phyloP scores from a whole-genome alignment of 2,888 invertebrate genomes.

The Caenorhabditis japonica region DNA sequence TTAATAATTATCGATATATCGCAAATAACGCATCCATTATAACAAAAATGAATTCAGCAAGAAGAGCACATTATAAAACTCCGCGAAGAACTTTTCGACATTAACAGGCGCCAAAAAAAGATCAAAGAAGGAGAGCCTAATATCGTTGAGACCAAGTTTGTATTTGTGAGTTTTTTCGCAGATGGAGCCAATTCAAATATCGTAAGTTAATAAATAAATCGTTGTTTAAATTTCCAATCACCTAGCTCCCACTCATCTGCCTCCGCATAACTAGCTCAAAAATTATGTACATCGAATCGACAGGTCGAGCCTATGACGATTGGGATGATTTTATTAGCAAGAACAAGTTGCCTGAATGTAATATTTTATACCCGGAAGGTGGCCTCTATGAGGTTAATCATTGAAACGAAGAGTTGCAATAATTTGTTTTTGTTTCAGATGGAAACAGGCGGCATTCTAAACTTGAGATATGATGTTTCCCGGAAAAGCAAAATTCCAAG shows the following conservation, averaged over 20 bases:
- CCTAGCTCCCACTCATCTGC: conserved; percentile 44
- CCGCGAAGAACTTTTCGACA: conserved; percentile 46
- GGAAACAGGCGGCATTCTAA: conserved; percentile 39
- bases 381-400: conserved; percentile 45
- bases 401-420: neutral
- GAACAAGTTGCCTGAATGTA: conserved; percentile 53
- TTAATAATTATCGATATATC: too few relatives aligned
- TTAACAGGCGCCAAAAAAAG: conserved; percentile 43
- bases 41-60: conserved; percentile 29
- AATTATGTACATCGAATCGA: conserved; percentile 45
- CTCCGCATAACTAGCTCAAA: conserved; percentile 35
- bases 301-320: conserved; percentile 51
- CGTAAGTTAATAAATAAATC: conserved; percentile 8
- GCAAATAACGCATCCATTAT: neutral
- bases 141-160: conserved; percentile 51
- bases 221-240: neutral
- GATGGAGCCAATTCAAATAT: conserved; percentile 51
- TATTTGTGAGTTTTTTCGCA: conserved; percentile 48
- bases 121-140: conserved; percentile 40
- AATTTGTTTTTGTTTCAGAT: conserved; percentile 20
- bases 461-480: conserved; percentile 49
- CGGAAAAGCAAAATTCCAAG: conserved; percentile 48
- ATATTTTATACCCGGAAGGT: conserved; percentile 43
- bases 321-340: conserved; percentile 56
- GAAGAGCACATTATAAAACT: conserved; percentile 50